Percentiles rank a stretch among this genome's conserved stretches.
These are phyloP conservation scores for Lichenostomus cassidix DNA, from an alignment of 2,113 vertebrate species.

Conservation along the genomic window DNA sequence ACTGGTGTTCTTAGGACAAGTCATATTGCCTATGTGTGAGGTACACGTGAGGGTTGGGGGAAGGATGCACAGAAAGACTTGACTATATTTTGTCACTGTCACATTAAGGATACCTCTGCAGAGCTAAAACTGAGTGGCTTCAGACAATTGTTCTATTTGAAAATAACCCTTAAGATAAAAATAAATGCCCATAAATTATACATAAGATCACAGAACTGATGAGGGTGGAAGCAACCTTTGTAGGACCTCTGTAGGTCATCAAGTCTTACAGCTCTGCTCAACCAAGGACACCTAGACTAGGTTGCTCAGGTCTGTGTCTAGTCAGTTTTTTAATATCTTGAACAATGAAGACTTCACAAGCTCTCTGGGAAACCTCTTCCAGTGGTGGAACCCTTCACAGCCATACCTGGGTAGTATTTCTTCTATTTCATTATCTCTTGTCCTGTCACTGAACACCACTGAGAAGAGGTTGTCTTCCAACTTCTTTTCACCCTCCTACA, in stretches of 20 bases:
- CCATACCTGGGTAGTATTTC: neutral
- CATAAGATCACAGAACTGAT: neutral
- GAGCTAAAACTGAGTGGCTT: neutral
- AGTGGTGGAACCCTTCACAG: neutral
- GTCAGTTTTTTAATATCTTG: neutral
- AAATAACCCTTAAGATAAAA: neutral
- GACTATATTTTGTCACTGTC: neutral
- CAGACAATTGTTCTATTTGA: neutral
- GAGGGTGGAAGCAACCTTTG: neutral
- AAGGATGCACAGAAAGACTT: neutral
- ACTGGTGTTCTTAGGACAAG: neutral
- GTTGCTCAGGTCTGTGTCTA: accelerated
- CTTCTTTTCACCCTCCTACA: neutral
- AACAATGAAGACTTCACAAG: neutral
- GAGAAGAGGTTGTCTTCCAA: neutral
- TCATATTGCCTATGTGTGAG: neutral
- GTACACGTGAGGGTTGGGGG: neutral
- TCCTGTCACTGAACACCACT: neutral
- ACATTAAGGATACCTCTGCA: neutral
- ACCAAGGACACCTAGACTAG: neutral
- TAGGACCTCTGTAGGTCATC: neutral
- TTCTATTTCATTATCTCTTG: neutral
- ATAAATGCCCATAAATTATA: neutral
- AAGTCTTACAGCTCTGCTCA: accelerated
- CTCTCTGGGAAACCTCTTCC: neutral